Percentiles rank a stretch among this genome's conserved stretches.
These are phyloP conservation scores for Ciona savignyi DNA, from an alignment of 23 tunicate species.

Conservation along the genomic window DNA sequence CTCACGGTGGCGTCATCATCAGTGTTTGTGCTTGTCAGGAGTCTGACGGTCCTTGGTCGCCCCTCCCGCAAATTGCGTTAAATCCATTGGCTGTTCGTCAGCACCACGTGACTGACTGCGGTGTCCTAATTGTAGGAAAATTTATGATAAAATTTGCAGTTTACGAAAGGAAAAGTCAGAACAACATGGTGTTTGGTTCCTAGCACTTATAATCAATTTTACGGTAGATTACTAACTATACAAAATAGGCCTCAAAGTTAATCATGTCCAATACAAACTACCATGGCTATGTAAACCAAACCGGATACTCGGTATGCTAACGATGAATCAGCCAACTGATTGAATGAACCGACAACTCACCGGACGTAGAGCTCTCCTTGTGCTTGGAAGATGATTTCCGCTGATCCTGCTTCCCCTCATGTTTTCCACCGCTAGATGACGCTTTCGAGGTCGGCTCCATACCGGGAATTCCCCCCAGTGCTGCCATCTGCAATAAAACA, in stretches of 20 bases:
- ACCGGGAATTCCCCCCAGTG: slow-evolving; percentile 37
- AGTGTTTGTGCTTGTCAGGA: slow-evolving; percentile 56
- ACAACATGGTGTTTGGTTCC: no score
- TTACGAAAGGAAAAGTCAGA: no score
- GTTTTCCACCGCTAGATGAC: slow-evolving; percentile 17
- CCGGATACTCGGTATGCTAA: no score
- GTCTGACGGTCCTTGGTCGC: slow-evolving; percentile 15
- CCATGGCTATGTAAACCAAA: no score
- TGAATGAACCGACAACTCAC: no score
- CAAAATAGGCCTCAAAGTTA: no score
- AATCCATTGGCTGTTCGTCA: slow-evolving; percentile 63
- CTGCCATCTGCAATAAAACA: slow-evolving; percentile 36
- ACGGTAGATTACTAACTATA: no score
- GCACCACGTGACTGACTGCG: slow-evolving; percentile 44
- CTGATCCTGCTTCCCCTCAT: slow-evolving; percentile 29
- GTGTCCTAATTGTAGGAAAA: slow-evolving; percentile 12
- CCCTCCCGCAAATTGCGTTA: slow-evolving; percentile 36
- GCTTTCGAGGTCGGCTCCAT: slow-evolving; percentile 19
- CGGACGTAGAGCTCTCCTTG: slow-evolving; percentile 1
- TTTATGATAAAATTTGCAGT: no score
- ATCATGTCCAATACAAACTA: no score
- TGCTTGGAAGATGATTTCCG: slow-evolving; percentile 7
- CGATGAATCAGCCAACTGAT: no score
- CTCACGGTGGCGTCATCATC: slow-evolving; percentile 6
- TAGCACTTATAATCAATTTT: no score